Conservation (phyloP, 2,888 invertebrate genomes). For the Mechanitis messenoides region DNA sequence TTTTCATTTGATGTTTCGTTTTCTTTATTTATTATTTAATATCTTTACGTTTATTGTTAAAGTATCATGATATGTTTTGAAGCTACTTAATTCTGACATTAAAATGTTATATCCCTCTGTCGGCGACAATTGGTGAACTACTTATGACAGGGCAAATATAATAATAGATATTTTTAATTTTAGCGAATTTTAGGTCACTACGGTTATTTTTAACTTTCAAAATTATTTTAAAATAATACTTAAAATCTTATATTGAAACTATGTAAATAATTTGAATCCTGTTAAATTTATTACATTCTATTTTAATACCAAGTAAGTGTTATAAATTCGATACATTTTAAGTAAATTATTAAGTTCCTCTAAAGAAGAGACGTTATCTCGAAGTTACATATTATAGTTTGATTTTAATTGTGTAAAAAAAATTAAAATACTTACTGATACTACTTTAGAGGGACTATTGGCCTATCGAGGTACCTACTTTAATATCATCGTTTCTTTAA, state of each 20-base stretch:
- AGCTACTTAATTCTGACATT: neutral
- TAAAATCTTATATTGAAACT: constrained; percentile 36
- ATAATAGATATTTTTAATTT: too few relatives aligned
- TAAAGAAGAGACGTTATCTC: constrained; percentile 33
- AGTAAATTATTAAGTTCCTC: constrained; percentile 59
- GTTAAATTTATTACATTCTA: constrained; percentile 76
- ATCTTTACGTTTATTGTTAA: neutral
- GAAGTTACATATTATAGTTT: constrained; percentile 20
- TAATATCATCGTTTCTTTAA: constrained; percentile 19
- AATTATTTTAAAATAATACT: constrained; percentile 13
- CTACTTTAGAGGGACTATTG: constrained; percentile 39
- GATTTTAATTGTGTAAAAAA: constrained; percentile 9
- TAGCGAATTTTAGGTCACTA: too few relatives aligned
- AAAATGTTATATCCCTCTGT: too few relatives aligned
- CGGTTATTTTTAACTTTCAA: neutral
- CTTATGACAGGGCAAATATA: too few relatives aligned
- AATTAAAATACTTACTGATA: constrained; percentile 25
- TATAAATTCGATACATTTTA: constrained; percentile 69
- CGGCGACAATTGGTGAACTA: too few relatives aligned
- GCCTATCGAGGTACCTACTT: constrained; percentile 34
- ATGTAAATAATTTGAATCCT: constrained; percentile 74
- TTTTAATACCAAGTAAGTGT: constrained; percentile 73
- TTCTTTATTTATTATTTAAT: neutral
- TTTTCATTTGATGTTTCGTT: neutral
- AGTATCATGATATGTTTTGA: neutral